Conservation (phyloP, 2,888 invertebrate species). For the Campaea margaritaria region DNA sequence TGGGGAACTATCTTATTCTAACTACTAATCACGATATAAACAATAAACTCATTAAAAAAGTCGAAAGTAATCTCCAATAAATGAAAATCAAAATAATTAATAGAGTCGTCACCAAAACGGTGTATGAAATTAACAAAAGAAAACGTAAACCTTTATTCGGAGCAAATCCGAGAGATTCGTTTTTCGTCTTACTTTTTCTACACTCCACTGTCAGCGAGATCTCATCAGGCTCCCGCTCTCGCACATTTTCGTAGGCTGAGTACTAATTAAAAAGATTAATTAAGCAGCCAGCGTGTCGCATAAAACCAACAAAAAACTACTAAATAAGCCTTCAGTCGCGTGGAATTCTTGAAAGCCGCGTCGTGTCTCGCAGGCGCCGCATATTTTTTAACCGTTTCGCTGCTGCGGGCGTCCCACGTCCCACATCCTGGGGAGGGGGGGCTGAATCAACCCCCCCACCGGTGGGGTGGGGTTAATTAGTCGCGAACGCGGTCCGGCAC, state of each 20-base stretch:
- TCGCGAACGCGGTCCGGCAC: constrained; percentile 82
- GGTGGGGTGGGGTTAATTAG: constrained; percentile 75
- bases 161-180: background rate
- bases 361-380: constrained; percentile 70
- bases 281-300: constrained; percentile 23
- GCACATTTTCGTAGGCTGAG: constrained; percentile 10
- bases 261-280: constrained; percentile 33
- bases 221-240: constrained; percentile 2
- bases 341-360: constrained; percentile 63
- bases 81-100: too few relatives aligned
- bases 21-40: too few relatives aligned
- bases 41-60: too few relatives aligned
- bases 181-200: background rate
- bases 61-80: too few relatives aligned
- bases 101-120: too few relatives aligned
- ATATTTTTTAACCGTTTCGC: constrained; percentile 70
- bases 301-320: constrained; percentile 25
- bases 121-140: too few relatives aligned
- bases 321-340: constrained; percentile 47
- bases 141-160: background rate
- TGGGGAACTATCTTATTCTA: too few relatives aligned
- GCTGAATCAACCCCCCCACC: constrained; percentile 44
- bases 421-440: constrained; percentile 44
- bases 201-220: background rate
- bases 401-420: constrained; percentile 40